Base-by-base conservation (phyloP, 2,888 invertebrate genomes). In the Xanthia icteritia region DNA sequence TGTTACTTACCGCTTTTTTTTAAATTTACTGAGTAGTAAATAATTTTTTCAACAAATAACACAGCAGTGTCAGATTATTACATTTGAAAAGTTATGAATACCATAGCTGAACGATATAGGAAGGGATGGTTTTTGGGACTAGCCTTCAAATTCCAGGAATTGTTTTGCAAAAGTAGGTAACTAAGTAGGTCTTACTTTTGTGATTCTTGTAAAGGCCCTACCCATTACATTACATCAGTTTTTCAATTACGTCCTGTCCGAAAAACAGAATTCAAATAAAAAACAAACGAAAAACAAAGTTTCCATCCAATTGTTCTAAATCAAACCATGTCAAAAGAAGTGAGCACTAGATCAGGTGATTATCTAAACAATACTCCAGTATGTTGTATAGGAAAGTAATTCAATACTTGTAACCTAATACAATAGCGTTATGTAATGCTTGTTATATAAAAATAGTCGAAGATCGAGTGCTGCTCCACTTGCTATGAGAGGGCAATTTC, bases 381-480 rank as follows among this genome's bases (percentile, higher is more conserved):
- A 56, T 63, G 80, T 66, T 68, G 54, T 82, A 86, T 79, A 86
- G 82, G 83, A 89, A 89, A 87, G 88, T 89, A 90, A 89, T 81
- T 76, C 72, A 84, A 90, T 89, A 65, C 60, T 31, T 23, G 89
- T 83, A 84, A 87, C 70, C 3, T 31, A 75, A 90, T 86, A 88
- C 79, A 61, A 77, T 70, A n/a, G 66, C 17, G 76, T 75, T 76
- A 76, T 79, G 77, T 73, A n/a, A 54, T 68, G 39, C 68, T 74
- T 27, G 51, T 85, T 85, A 85, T 75, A 75, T 85, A 85, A 83
- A 83, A 81, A 77, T n/a, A 60, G 31, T 54, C 15, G 74, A 76
- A 83, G 81, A 85, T 85, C 42, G 66, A 85, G 66, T 68, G 71
- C 69, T 76, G 78, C 73, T 76, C 82, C 66, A 83, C 60, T 82